These are phyloP conservation scores for Mirounga angustirostris DNA, from an alignment of 2,113 vertebrate genomes.

Conservation along the genomic window DNA sequence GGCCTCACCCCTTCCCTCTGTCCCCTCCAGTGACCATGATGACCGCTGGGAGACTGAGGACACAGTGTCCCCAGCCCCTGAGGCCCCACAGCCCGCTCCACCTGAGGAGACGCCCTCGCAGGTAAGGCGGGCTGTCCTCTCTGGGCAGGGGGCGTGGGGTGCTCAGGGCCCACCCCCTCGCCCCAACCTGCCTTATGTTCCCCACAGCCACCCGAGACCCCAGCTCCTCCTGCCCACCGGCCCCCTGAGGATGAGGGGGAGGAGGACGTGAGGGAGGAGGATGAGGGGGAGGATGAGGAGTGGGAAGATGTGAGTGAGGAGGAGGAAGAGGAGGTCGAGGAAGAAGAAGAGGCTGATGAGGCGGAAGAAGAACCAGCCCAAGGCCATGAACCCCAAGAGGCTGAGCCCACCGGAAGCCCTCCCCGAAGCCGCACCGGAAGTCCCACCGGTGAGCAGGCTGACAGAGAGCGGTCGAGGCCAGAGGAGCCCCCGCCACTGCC, in stretches of 20 bases:
- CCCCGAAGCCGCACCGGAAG: background rate
- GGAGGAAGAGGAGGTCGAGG: slow-evolving; percentile 72
- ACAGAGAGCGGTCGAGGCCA: background rate
- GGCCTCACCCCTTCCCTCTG: background rate
- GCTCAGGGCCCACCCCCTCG: background rate
- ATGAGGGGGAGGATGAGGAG: slow-evolving; percentile 76
- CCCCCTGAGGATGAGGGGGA: slow-evolving; percentile 82
- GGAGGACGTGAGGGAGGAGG: slow-evolving; percentile 82
- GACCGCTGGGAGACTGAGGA: slow-evolving; percentile 93
- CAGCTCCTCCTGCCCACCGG: background rate
- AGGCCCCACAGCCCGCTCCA: background rate
- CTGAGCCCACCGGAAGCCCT: background rate
- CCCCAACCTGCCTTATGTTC: background rate
- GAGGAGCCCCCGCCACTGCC: background rate
- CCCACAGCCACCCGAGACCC: slow-evolving; percentile 16
- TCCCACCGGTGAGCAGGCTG: background rate
- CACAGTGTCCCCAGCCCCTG: background rate
- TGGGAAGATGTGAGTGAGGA: slow-evolving; percentile 19
- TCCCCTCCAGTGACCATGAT: slow-evolving; percentile 92
- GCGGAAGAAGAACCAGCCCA: background rate
- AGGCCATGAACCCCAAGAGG: background rate
- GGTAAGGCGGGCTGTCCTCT: background rate
- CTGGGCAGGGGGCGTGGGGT: accelerated
- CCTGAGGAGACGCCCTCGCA: background rate
- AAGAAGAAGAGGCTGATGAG: slow-evolving; percentile 73